Conservation (phyloP, 2,113 vertebrate genomes). For the Probosciger aterrimus region DNA sequence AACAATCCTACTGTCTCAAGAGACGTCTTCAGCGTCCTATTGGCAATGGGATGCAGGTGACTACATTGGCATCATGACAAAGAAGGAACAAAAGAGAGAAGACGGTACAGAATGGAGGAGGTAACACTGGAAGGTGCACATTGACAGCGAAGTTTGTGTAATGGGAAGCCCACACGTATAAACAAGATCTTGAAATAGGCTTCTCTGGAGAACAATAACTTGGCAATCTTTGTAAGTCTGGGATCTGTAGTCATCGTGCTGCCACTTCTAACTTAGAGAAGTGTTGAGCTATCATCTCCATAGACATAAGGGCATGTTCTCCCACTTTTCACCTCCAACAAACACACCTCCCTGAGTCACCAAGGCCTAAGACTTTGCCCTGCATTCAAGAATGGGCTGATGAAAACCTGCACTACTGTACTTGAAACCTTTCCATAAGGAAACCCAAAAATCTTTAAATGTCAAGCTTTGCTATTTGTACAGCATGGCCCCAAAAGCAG, state of each 20-base stretch:
- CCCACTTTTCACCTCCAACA: not conserved
- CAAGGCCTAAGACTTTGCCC: not conserved
- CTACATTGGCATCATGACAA: accelerated
- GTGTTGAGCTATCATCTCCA: not conserved
- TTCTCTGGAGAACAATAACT: accelerated
- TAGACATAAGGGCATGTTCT: not conserved
- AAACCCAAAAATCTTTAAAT: not conserved
- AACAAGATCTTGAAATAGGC: not conserved
- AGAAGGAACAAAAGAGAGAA: not conserved
- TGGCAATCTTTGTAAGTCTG: not conserved
- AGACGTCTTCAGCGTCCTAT: accelerated
- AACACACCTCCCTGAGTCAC: not conserved
- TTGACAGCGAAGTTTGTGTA: not conserved
- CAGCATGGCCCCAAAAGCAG: not conserved
- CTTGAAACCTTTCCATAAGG: not conserved
- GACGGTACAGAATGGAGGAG: not conserved
- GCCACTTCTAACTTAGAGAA: not conserved
- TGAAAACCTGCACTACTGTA: not conserved
- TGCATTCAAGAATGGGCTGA: not conserved
- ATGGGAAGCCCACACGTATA: not conserved
- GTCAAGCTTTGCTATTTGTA: not conserved
- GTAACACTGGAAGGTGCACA: accelerated
- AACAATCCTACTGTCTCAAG: not conserved
- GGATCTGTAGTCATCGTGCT: not conserved
- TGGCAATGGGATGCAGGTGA: not conserved